phyloP scores from a whole-genome alignment of 2,797 vertebrate genomes.

The Gambusia yucatana region DNA sequence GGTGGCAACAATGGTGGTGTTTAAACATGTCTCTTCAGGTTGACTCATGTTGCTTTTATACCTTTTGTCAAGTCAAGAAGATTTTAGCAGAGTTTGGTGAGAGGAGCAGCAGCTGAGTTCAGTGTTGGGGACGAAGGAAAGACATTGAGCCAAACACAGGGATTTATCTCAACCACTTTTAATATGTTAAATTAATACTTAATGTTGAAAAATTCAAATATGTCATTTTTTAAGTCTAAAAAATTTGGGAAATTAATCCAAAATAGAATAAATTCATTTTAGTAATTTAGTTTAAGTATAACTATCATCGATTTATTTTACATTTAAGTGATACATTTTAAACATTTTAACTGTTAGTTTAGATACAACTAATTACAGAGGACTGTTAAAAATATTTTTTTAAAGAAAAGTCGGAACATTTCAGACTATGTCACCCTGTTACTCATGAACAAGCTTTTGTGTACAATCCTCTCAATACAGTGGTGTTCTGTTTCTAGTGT shows the following conservation, averaged over 20 bases:
- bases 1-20: neutral
- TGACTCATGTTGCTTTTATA: neutral
- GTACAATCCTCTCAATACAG: neutral
- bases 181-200: neutral
- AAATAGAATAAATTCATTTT: neutral
- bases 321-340: neutral
- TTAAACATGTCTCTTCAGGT: neutral
- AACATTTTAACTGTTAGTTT: neutral
- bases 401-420: neutral
- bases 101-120: neutral
- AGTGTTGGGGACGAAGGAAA: neutral
- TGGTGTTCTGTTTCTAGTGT: neutral
- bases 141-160: neutral
- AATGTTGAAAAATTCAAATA: neutral
- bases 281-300: neutral
- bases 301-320: neutral
- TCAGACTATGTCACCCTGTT: neutral
- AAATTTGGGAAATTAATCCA: neutral
- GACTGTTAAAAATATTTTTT: neutral
- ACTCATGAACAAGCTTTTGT: neutral
- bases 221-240: neutral
- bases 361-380: neutral
- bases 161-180: neutral
- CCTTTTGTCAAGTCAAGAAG: neutral
- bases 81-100: neutral